Evolutionary conservation across 1,140 invertebrate genomes (phyloP), one percentile per base, ranked within the genome.

Genomic region (Papilio dardanus): DNA sequence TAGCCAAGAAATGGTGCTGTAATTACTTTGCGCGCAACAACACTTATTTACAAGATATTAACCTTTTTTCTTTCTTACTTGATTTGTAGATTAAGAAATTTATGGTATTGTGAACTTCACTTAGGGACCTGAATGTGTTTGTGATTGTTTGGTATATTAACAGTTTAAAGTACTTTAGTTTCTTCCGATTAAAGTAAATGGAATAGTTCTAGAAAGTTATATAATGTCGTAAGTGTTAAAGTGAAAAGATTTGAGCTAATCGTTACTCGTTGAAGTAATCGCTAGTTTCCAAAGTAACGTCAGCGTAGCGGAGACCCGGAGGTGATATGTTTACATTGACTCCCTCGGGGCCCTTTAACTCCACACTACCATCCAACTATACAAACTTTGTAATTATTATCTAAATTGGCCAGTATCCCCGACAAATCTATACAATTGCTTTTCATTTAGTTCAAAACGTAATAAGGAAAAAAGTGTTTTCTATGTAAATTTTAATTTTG

Each of bases 321-420:
- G 24, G 54, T 62, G 54, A 62, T 62, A 62, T 62, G 54, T 62
- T 30, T 62, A 62, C 54, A 28, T 28, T 62, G 24, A 24, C 54
- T 62, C 54, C 24, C 54, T 6, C 54, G 54, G 54, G 54, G 5
- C 54, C 54, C 24, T 62, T 62, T 62, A 28, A 62, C 54, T 62
- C 54, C 10, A 62, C 54, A 62, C 54, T 62, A 12, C 24, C 54
- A 62, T 62, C 54, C 24, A 62, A 62, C 24, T 62, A 28, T 28
- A 62, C 24, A 62, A 62, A 62, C 54, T 62, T 62, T 62, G 54
- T 62, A 62, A 62, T 62, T 62, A 62, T 62, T 62, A 62, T 2
- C 21, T 62, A 62, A 62, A 62, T 62, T 62, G 24, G 54, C 10
- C 21, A 12, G 12, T 14, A 62, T 62, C 21, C 24, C 8, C 10